Evolutionary conservation across 2,797 vertebrate species (phyloP).

Genomic region (Esox masquinongy): DNA sequence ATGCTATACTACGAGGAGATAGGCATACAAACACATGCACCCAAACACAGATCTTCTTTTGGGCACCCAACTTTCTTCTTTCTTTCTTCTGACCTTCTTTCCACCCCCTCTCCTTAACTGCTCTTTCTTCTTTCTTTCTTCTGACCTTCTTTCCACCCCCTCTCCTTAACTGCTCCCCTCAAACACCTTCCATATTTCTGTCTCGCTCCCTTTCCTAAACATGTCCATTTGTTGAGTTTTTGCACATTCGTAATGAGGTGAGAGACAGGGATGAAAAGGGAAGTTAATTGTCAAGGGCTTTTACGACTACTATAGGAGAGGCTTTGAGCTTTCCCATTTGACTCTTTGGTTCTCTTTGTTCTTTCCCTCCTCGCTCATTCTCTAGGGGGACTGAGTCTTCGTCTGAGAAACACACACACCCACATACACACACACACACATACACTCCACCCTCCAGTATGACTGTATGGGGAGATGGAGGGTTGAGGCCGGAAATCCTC

Average conservation of each 20-base stretch:
- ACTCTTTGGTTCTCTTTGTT: constrained; percentile 44
- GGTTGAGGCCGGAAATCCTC: constrained; percentile 73
- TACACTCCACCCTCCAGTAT: constrained; percentile 55
- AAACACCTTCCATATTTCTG: constrained; percentile 15
- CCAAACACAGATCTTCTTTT: neutral
- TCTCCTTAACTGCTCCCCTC: neutral
- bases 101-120: neutral
- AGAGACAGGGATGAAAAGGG: constrained; percentile 55
- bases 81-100: neutral
- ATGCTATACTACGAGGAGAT: neutral
- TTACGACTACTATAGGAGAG: constrained; percentile 52
- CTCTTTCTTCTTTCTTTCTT: neutral
- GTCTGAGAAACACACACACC: constrained; percentile 17
- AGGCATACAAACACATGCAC: neutral
- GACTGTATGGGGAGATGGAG: constrained; percentile 69
- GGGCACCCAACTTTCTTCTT: neutral
- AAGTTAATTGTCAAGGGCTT: constrained; percentile 55
- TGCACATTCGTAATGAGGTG: constrained; percentile 48
- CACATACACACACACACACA: constrained; percentile 28
- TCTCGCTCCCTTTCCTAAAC: constrained; percentile 19
- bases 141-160: no score
- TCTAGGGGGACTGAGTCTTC: constrained; percentile 17
- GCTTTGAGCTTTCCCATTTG: constrained; percentile 40
- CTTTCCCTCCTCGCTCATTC: constrained; percentile 20
- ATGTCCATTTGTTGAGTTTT: constrained; percentile 16